These are phyloP conservation scores for Lacerta viridis DNA, from an alignment of 2,797 vertebrate species.

Conservation along the genomic window DNA sequence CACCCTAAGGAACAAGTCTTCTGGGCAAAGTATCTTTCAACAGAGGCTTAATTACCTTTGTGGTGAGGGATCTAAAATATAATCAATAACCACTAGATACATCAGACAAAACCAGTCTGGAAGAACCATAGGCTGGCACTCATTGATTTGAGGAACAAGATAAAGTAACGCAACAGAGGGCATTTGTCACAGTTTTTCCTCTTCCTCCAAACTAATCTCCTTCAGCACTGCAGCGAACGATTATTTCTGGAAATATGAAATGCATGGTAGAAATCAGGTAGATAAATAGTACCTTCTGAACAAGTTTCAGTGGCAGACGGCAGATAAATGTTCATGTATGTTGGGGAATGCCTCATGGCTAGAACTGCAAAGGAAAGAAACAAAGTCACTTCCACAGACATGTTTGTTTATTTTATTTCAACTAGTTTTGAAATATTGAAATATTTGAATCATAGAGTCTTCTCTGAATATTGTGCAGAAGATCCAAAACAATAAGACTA, in stretches of 20 bases:
- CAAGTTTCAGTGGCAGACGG: not conserved
- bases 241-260: slow-evolving; percentile 26
- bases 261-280: not conserved
- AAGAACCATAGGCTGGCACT: not conserved
- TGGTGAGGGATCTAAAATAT: slow-evolving; percentile 4
- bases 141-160: slow-evolving; percentile 31
- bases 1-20: not conserved
- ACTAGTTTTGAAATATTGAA: no score
- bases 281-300: slow-evolving; percentile 19
- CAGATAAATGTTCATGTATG: slow-evolving; percentile 3
- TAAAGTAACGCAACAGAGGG: not conserved
- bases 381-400: no score
- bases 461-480: no score
- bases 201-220: not conserved
- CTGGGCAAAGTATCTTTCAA: not conserved
- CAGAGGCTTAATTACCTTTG: not conserved
- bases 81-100: not conserved
- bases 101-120: slow-evolving; percentile 19
- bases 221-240: not conserved
- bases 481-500: no score
- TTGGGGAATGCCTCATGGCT: not conserved
- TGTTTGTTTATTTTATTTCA: no score
- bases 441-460: no score
- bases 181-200: slow-evolving; percentile 21
- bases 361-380: not conserved